Evolutionary conservation across 2,113 vertebrate species (phyloP).

Genomic region (Phocoena phocoena): DNA sequence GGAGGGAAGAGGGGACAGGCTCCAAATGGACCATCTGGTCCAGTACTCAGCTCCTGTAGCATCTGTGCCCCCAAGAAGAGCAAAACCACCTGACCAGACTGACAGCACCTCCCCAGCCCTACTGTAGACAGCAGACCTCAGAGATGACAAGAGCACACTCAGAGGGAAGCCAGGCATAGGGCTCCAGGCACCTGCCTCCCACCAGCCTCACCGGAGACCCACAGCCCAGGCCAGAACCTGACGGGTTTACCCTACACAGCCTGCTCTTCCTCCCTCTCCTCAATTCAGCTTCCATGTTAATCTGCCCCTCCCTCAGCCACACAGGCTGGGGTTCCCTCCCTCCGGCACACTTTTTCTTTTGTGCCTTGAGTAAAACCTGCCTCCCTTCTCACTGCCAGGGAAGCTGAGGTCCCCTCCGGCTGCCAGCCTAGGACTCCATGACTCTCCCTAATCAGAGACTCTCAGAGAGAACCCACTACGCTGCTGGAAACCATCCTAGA

Average conservation of each 20-base stretch:
- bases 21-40: constrained; percentile 25
- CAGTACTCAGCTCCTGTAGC: not conserved
- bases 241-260: accelerated
- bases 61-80: constrained; percentile 49
- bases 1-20: not conserved
- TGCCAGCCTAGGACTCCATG: not conserved
- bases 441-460: not conserved
- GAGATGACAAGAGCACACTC: not conserved
- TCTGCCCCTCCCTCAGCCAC: not conserved
- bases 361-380: not conserved
- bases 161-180: not conserved
- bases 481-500: not conserved
- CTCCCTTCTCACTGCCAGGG: not conserved
- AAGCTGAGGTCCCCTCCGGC: not conserved
- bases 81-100: constrained; percentile 8
- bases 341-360: not conserved
- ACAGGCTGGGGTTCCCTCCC: not conserved
- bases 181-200: not conserved
- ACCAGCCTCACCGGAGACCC: not conserved
- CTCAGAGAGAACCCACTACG: not conserved
- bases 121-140: not conserved
- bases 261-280: not conserved
- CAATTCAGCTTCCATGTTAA: not conserved
- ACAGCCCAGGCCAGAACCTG: not conserved
- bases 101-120: not conserved